Conservation (phyloP, 2,797 vertebrate genomes). For the Odontamblyopus rebecca region DNA sequence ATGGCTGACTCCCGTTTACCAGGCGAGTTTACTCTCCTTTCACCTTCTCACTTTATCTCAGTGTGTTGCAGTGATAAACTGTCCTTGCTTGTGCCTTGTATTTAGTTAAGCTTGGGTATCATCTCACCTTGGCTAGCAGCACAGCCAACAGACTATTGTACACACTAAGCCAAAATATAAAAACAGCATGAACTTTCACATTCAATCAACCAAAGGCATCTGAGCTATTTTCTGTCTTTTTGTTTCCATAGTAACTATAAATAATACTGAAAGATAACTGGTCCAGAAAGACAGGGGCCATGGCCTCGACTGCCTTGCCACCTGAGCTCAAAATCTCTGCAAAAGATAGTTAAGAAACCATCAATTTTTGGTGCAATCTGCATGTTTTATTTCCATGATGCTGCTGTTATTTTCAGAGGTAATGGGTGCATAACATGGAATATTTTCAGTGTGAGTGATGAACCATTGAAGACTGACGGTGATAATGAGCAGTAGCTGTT, state of each 20-base stretch:
- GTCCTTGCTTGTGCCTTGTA: slow-evolving; percentile 15
- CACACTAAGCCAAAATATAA: slow-evolving; percentile 28
- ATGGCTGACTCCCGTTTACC: background rate
- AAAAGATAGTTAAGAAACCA: background rate
- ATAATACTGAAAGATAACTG: slow-evolving; percentile 53
- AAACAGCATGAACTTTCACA: slow-evolving; percentile 34
- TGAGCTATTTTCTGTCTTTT: slow-evolving; percentile 33
- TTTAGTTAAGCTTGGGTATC: slow-evolving; percentile 43
- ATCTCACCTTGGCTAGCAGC: slow-evolving; percentile 40
- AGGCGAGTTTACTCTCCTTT: slow-evolving; percentile 9
- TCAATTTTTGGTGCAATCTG: background rate
- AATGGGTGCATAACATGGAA: background rate
- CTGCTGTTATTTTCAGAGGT: background rate
- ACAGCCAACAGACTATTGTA: slow-evolving; percentile 14
- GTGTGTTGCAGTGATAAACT: slow-evolving; percentile 26
- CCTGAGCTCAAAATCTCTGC: slow-evolving; percentile 6
- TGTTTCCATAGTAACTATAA: slow-evolving; percentile 59
- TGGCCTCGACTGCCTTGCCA: slow-evolving; percentile 33
- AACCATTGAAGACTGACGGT: background rate
- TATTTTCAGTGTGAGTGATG: background rate
- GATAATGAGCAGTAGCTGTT: background rate
- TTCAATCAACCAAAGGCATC: slow-evolving; percentile 36
- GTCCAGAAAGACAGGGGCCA: slow-evolving; percentile 52
- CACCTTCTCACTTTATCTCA: slow-evolving; percentile 10
- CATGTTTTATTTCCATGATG: too few species aligned